Evolutionary conservation across 2,888 invertebrate species (phyloP), one percentile per base, ranked within the genome.

Genomic region (Dioctria linearis): DNA sequence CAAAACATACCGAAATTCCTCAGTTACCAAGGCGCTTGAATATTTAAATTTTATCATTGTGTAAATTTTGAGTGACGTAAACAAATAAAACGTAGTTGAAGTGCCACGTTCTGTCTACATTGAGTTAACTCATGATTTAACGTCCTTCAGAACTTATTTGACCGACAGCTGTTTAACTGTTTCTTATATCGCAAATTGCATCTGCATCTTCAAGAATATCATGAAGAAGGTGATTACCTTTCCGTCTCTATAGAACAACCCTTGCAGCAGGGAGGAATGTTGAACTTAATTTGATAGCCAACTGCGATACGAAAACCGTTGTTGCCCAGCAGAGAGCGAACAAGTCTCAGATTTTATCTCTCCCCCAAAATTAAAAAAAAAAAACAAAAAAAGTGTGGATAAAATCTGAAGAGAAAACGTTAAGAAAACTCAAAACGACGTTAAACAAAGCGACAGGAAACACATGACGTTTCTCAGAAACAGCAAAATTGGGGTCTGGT

Each of bases 51-150:
- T 73, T 59, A 40, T 73, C 73, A 73, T 73, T 59, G 6, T n/a
- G 9, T 37, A 59, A 54, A 73, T 37, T 49, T 73, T 57, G 73
- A 73, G 42, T 42, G 73, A 73, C 73, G 4, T 42, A 13, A 73
- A 73, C 73, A 73, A 73, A 73, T 73, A 57, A 73, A 59, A n/a
- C 57, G 57, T 25, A n/a, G 73, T 11, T n/a, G 11, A 57, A 59
- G 37, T 8, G 0, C 37, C 61, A 9, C 25, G 42, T 3, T 51
- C 37, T 4, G 3, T 43, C 37, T 51, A 13, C 39, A 13, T 39
- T 8, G 57, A 57, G 11, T 73, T 73, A 57, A 73, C 59, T 51
- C n/a, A 40, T n/a, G 57, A 51, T 73, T 73, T 59, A n/a, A 39
- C 73, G 40, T 59, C 73, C 59, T 40, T 42, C 9, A 57, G 57